Percentiles rank a stretch among this genome's conserved stretches.
Evolutionary conservation across 2,888 invertebrate genomes (phyloP).

Genomic region (Temnothorax ravouxi): DNA sequence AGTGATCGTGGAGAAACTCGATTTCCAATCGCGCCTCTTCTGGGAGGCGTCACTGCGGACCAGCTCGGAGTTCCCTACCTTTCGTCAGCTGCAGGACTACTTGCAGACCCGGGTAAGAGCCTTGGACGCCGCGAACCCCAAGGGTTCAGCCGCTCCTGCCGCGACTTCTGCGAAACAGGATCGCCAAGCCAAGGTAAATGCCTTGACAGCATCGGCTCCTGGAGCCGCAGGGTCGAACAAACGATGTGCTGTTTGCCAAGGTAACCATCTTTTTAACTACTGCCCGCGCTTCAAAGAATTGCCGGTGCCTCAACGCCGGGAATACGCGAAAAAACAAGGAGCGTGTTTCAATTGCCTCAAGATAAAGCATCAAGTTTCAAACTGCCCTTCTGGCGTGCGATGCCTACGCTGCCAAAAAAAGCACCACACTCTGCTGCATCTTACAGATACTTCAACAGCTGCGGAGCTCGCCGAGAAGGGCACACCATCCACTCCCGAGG

Average conservation of each 20-base stretch:
- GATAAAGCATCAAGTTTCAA: neutral
- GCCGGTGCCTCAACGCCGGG: neutral
- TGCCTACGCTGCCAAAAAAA: neutral
- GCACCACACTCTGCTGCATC: neutral
- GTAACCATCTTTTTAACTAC: neutral
- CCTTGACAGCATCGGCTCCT: neutral
- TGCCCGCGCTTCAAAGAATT: neutral
- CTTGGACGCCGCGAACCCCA: neutral
- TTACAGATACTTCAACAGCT: fast-evolving
- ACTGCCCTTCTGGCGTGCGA: neutral
- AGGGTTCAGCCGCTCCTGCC: fast-evolving
- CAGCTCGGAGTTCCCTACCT: neutral
- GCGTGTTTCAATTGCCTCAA: neutral
- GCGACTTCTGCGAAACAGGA: neutral
- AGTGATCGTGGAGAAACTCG: neutral
- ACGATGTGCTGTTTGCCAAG: neutral
- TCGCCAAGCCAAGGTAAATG: neutral
- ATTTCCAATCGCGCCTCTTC: neutral
- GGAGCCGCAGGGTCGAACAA: no score
- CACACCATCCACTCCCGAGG: fast-evolving
- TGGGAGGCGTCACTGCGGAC: neutral
- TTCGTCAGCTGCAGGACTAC: neutral
- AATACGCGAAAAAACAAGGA: neutral
- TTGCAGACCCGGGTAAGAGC: neutral
- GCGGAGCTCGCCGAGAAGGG: no score